Evolutionary conservation across 1,140 invertebrate species (phyloP), one percentile per base, ranked within the genome.

Genomic region (Camponotus floridanus): DNA sequence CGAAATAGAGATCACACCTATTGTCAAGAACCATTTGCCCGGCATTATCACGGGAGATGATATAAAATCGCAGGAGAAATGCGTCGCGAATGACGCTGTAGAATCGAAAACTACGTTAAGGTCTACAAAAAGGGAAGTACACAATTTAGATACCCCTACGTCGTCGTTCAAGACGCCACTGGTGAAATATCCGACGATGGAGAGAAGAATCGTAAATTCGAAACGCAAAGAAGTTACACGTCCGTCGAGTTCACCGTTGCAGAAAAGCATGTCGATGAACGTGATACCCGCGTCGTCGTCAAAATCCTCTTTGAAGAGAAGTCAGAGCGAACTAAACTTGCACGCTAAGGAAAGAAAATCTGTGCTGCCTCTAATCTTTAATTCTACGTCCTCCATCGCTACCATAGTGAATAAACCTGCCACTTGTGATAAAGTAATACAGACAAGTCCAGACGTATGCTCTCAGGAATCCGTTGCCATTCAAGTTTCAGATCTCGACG

Each of bases 1-100:
- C 64, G 95, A 95, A 57, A 90, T 92, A 26, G 94, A 95, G 79
- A 94, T 95, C n/a, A 95, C 94, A 33, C 95, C 95, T 0, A 94
- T 95, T 13, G 92, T 95, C 0, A 95, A 95, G 73, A 93, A 85
- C 67, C 92, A 93, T 33, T 71, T 91, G 11, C 80, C 92, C 0
- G 92, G 92, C 5, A 90, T 93, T 18, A 91, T 94, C 26, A 73
- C 89, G 0, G 92, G 91, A 2, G 86, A 86, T 48, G 81, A 90
- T 68, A 89, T 92, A 31, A 89, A 86, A 1, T 90, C 86, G 0
- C 78, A 89, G 0, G 88, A 91, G 45, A 89, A 67, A 86, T 36
- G 62, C 11, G 36, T 86, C 8, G 33, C 57, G 2, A 87, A 74
- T n/a, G 62, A 88, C 8, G 0, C 39, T 7, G 67, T 36, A 9